These are phyloP conservation scores for Drosophila algonquin DNA, from an alignment of 2,888 invertebrate genomes.

Conservation along the genomic window DNA sequence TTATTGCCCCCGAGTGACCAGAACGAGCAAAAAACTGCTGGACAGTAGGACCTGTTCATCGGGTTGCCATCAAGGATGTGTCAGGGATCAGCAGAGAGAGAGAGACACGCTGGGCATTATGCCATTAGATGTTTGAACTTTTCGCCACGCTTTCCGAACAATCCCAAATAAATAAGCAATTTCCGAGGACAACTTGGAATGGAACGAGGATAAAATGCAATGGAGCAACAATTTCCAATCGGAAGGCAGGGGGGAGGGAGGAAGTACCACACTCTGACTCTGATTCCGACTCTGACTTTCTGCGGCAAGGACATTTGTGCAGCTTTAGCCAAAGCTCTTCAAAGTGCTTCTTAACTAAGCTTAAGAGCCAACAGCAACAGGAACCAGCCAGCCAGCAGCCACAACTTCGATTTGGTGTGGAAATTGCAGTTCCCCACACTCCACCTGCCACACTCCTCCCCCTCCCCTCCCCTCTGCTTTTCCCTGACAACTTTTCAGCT, in stretches of 20 bases:
- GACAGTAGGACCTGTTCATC: slow-evolving; percentile 17
- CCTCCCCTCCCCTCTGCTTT: not conserved
- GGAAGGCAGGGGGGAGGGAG: not conserved
- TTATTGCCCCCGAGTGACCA: slow-evolving; percentile 9
- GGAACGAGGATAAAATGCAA: slow-evolving; percentile 53
- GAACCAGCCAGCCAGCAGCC: slow-evolving; percentile 4
- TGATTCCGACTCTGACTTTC: not conserved
- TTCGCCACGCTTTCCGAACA: slow-evolving; percentile 25
- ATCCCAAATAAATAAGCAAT: slow-evolving; percentile 69
- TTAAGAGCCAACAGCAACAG: slow-evolving; percentile 63
- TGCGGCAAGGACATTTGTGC: slow-evolving; percentile 59
- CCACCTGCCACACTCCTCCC: slow-evolving; percentile 6
- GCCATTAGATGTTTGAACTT: slow-evolving; percentile 48
- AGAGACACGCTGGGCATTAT: slow-evolving; percentile 28
- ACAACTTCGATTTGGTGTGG: slow-evolving; percentile 55
- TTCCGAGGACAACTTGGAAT: slow-evolving; percentile 48
- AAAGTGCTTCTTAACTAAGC: slow-evolving; percentile 75
- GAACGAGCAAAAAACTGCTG: not conserved
- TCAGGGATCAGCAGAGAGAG: not conserved
- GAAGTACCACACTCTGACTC: no score
- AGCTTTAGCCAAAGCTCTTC: slow-evolving; percentile 65
- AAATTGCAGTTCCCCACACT: slow-evolving; percentile 37
- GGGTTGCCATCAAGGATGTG: slow-evolving; percentile 1
- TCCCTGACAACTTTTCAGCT: slow-evolving; percentile 45
- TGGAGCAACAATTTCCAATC: slow-evolving; percentile 66